Base-by-base conservation (phyloP, 2,113 vertebrate species). In the Cephalopterus ornatus region DNA sequence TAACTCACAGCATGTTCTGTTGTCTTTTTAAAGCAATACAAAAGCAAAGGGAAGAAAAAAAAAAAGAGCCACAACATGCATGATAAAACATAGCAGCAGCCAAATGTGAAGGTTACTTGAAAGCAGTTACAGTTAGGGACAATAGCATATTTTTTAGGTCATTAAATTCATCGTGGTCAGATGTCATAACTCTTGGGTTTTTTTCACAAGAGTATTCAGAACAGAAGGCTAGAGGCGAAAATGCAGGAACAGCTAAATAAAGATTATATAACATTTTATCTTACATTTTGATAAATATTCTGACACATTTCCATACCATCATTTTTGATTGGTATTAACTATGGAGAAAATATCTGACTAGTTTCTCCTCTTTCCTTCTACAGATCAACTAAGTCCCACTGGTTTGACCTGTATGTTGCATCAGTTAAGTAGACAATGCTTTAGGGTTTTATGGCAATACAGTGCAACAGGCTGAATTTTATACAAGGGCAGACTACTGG, bases 1-100 rank as follows among this genome's bases (percentile, higher is more conserved):
- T 98, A 98, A 97, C 94, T 97, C 96, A 77, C 80, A 96, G 96
- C 97, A 96, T 93, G 28, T 96, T 97, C 95, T 93, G 93, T 96
- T 97, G 95, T 97, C 96, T 97, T 97, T 97, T 97, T 97, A 97
- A 97, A 91, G 79, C 68, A 94, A 93, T 85, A 97, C 92, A 97
- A 97, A 97, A 96, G 93, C 89, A 93, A 96, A 93, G 35, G 33
- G 27, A 70, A 56, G 26, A 55, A 33, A 4, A 28, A 27, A 33
- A 93, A 85, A 96, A 96, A 76, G 65, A 95, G 28, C 46, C 37
- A 87, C 66, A 92, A 91, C 93, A 94, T 95, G 85, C 94, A 92
- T 95, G 93, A 97, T 94, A 89, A 95, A 96, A 97, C 52, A 83
- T 52, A 92, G 41, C 56, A 78, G 71, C 59, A 86, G 55, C 84